Conservation (phyloP, 2,797 vertebrate genomes). For the Sebastes melanostomus region DNA sequence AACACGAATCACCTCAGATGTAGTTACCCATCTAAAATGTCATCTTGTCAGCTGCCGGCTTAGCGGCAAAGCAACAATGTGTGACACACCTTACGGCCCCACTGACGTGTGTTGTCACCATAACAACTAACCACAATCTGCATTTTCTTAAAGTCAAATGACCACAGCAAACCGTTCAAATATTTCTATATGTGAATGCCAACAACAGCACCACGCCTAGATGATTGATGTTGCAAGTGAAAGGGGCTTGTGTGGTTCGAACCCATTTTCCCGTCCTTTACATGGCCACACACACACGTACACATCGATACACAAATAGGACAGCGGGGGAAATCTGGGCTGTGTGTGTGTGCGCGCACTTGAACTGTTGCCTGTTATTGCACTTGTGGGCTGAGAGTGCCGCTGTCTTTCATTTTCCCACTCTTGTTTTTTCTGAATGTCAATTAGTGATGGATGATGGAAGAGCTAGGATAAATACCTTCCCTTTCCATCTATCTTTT, state of each 20-base stretch:
- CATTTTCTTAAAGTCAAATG: no score
- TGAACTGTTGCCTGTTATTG: background rate
- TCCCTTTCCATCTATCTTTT: background rate
- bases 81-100: no score
- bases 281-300: background rate
- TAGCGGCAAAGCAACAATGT: no score
- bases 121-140: no score
- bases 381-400: constrained; percentile 25
- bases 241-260: background rate
- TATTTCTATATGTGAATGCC: background rate
- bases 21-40: no score
- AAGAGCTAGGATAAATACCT: background rate
- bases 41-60: no score
- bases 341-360: background rate
- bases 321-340: background rate
- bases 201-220: background rate
- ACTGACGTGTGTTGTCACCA: no score
- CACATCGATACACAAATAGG: background rate
- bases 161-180: no score
- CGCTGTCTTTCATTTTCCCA: background rate
- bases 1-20: no score
- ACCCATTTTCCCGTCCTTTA: background rate
- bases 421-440: background rate
- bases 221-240: background rate
- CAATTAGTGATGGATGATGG: background rate